Conservation (phyloP, 1,140 invertebrate species). For the Musca domestica region DNA sequence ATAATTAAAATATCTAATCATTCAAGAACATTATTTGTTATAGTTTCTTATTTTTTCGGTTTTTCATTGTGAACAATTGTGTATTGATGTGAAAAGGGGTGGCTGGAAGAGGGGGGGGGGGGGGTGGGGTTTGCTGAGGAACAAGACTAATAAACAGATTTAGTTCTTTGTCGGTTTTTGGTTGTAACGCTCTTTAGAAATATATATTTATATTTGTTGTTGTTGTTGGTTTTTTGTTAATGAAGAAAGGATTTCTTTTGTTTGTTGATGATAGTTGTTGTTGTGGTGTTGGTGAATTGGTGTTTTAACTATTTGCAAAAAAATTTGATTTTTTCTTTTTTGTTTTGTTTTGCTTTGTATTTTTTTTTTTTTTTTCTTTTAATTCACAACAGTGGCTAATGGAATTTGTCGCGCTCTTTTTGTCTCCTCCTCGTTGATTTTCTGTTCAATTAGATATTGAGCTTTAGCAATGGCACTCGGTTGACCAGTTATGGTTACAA, state of each 20-base stretch:
- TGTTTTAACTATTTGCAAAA: conserved; percentile 12
- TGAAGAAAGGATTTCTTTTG: neutral
- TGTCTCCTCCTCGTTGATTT: conserved; percentile 91
- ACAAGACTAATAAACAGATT: no score
- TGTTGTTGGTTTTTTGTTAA: conserved; percentile 2
- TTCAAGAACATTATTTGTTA: neutral
- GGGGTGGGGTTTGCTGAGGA: neutral
- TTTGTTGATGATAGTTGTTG: no score
- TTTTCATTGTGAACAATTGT: neutral
- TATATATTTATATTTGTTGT: neutral
- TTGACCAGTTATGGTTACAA: conserved; percentile 92
- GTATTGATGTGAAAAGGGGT: neutral
- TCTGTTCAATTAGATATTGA: conserved; percentile 92
- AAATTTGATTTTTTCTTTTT: conserved; percentile 13
- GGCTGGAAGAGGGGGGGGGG: neutral
- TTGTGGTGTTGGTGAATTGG: neutral
- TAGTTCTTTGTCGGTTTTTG: neutral
- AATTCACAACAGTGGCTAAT: conserved; percentile 68
- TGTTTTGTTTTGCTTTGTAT: conserved; percentile 12
- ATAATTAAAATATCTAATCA: no score
- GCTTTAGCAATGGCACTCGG: conserved; percentile 84
- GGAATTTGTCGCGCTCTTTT: conserved; percentile 88
- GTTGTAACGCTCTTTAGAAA: conserved; percentile 17
- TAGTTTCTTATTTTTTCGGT: neutral
- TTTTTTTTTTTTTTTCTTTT: conserved; percentile 23